Evolutionary conservation across 2,797 vertebrate species (phyloP).

Genomic region (Ctenopoma multispine): DNA sequence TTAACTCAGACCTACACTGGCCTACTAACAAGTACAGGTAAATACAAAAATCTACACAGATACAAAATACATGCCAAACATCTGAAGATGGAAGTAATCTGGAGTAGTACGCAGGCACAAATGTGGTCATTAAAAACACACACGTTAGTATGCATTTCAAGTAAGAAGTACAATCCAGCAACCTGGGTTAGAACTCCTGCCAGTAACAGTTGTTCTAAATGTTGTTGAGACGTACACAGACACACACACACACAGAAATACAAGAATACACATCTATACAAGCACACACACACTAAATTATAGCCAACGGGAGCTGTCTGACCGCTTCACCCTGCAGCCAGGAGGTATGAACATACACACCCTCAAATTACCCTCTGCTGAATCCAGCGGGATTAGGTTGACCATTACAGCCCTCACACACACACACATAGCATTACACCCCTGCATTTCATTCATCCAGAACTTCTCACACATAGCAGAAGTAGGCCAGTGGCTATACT

Average conservation of each 20-base stretch:
- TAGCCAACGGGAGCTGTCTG: conserved; percentile 75
- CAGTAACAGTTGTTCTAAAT: conserved; percentile 57
- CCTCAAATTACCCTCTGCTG: conserved; percentile 80
- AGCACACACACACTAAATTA: conserved; percentile 71
- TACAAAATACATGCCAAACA: conserved; percentile 27
- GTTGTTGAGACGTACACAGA: conserved; percentile 23
- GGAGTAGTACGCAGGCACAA: conserved; percentile 45
- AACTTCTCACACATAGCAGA: conserved; percentile 74
- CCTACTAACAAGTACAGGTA: conserved; percentile 27
- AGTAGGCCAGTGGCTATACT: conserved; percentile 73
- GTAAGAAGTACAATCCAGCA: conserved; percentile 43
- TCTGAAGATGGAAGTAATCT: conserved; percentile 65
- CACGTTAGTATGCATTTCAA: conserved; percentile 39
- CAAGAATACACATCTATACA: conserved; percentile 31
- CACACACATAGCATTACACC: conserved; percentile 46
- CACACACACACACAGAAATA: conserved; percentile 20
- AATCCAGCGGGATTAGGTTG: conserved; percentile 70
- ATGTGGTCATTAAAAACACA: conserved; percentile 52
- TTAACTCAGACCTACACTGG: conserved; percentile 44
- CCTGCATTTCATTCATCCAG: conserved; percentile 66
- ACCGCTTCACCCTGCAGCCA: conserved; percentile 74
- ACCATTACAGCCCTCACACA: conserved; percentile 62
- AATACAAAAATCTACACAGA: conserved; percentile 35
- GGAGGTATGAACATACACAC: conserved; percentile 80
- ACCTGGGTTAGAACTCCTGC: conserved; percentile 43